These are phyloP conservation scores for Phataginus tetradactyla DNA, from an alignment of 2,797 vertebrate genomes.

Conservation along the genomic window DNA sequence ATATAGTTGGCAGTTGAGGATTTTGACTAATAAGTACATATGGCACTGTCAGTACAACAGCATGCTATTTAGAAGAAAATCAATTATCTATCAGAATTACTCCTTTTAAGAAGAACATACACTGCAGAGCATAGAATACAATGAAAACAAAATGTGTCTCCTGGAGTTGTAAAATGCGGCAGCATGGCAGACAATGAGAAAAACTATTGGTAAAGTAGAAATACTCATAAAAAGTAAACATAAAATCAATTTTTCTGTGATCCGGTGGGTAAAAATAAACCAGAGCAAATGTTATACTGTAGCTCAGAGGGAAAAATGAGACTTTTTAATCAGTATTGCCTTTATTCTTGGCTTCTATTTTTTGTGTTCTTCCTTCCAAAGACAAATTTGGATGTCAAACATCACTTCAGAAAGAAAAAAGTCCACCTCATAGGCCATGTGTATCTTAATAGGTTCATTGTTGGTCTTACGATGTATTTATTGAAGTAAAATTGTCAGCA, in stretches of 20 bases:
- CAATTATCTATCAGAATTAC: conserved; percentile 65
- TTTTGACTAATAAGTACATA: conserved; percentile 72
- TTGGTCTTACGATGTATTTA: background rate
- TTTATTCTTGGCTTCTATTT: background rate
- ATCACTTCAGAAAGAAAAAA: background rate
- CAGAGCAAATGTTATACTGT: background rate
- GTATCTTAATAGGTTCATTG: background rate
- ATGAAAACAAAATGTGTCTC: background rate
- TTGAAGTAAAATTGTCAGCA: background rate
- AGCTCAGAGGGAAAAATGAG: background rate
- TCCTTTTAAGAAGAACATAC: background rate
- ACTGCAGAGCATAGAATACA: background rate
- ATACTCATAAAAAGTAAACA: background rate
- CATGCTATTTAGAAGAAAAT: conserved; percentile 57
- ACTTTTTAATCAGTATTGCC: background rate
- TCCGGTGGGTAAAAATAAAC: background rate
- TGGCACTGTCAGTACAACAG: conserved; percentile 41
- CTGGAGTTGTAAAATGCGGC: background rate
- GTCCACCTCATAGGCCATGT: background rate
- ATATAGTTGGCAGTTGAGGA: background rate
- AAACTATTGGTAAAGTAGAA: background rate
- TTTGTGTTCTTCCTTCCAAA: background rate
- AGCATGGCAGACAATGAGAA: background rate
- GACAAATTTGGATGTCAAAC: conserved; percentile 10
- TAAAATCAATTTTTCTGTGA: background rate